These are phyloP conservation scores for Cheirogaleus medius DNA, from an alignment of 2,113 vertebrate genomes.

Conservation along the genomic window DNA sequence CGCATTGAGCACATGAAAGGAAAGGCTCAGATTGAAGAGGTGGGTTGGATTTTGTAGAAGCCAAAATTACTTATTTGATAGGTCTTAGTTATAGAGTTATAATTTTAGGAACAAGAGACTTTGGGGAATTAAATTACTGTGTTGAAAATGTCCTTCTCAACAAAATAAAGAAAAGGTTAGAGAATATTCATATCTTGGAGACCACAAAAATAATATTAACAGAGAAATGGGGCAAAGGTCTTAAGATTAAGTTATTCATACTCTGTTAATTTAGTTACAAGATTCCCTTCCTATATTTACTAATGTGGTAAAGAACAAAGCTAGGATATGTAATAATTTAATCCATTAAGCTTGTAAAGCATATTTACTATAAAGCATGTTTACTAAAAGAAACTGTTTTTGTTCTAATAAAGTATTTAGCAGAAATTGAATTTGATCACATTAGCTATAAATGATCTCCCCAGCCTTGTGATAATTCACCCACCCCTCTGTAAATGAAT, in stretches of 20 bases:
- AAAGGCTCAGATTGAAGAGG: background rate
- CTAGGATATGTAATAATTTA: background rate
- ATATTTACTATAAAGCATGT: background rate
- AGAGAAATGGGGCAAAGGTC: background rate
- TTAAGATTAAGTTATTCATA: background rate
- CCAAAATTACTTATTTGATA: background rate
- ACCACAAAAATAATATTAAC: background rate
- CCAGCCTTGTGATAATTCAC: background rate
- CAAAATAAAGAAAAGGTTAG: background rate
- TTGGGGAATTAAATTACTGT: background rate
- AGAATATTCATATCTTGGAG: background rate
- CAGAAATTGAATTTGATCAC: background rate
- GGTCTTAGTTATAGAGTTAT: background rate
- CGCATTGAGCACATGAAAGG: background rate
- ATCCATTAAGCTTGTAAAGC: background rate
- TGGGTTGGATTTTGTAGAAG: background rate
- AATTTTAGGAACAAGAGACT: background rate
- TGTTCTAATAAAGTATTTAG: background rate
- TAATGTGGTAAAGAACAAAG: background rate
- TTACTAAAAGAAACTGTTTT: background rate
- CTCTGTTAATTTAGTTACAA: background rate
- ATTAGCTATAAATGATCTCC: background rate
- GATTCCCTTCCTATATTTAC: background rate
- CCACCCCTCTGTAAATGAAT: background rate
- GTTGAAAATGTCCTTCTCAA: background rate